These are phyloP conservation scores for Aeoliscus strigatus DNA, from an alignment of 2,797 vertebrate genomes.

Conservation along the genomic window DNA sequence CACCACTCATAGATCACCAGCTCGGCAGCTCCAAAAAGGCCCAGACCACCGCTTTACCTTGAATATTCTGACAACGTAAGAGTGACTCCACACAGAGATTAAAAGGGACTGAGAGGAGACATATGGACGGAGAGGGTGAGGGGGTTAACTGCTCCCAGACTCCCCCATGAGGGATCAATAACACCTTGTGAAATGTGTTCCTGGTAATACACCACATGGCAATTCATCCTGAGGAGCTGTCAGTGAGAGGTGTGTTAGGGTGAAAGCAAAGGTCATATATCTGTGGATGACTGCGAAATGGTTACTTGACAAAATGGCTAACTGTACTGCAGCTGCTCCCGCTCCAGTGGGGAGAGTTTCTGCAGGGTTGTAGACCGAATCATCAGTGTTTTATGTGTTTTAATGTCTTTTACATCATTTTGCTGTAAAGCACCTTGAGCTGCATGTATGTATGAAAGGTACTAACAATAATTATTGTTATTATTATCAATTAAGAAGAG, in stretches of 20 bases:
- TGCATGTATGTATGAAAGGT: too few species aligned
- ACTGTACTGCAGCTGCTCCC: too few species aligned
- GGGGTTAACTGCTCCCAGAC: constrained; percentile 29
- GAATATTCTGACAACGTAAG: constrained; percentile 7
- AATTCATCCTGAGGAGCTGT: constrained; percentile 30
- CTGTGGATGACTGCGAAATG: constrained; percentile 2
- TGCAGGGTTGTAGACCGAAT: too few species aligned
- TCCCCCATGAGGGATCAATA: constrained; percentile 47
- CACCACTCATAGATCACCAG: constrained; percentile 29
- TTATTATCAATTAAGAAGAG: too few species aligned
- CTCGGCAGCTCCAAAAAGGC: constrained; percentile 27
- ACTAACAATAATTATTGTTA: too few species aligned
- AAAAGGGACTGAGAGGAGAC: constrained; percentile 16
- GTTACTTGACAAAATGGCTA: background rate
- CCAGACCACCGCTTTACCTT: constrained; percentile 10
- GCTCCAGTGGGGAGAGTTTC: too few species aligned
- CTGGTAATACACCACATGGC: constrained; percentile 20
- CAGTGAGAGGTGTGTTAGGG: constrained; percentile 19
- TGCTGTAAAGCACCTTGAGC: too few species aligned
- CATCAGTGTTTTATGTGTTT: too few species aligned
- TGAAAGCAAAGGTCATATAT: constrained; percentile 31
- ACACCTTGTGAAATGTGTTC: constrained; percentile 37
- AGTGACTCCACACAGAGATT: constrained; percentile 23
- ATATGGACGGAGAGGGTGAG: constrained; percentile 23
- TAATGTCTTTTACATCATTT: too few species aligned